Evolutionary conservation across 1,140 invertebrate species (phyloP), one percentile per base, ranked within the genome.

Genomic region (Brachionus angularis): DNA sequence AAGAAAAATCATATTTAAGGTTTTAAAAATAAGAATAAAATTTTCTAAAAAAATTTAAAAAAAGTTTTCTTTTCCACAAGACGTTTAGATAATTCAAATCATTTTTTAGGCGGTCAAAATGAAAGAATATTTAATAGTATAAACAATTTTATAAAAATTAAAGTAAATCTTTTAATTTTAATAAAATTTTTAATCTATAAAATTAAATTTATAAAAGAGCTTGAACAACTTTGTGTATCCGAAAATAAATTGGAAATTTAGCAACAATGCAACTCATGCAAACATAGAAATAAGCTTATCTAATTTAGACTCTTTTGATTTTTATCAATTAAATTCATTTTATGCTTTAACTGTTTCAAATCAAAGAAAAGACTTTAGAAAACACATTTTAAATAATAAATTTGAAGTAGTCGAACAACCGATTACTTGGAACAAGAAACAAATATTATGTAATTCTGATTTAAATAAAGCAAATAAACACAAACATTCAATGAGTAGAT

Each of bases 131-230:
- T 46, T 29, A 31, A 27, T 0, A 47, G 44, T 16, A 46, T 64
- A 42, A 64, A 64, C 39, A 64, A 64, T 18, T 64, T 46, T 64
- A n/a, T 64, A 25, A 42, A 7, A 10, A 5, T 64, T 5, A 55
- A 18, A 18, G 52, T 55, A 55, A 36, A 21, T 18, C 1, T 10
- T 10, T 16, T 34, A 10, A 12, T 7, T 55, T 36, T 31, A 5
- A 33, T 16, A 33, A 3, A 36, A 34, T 3, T 5, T 18, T 16
- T 16, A 18, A n/a, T 47, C 7, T 16, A 33, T 33, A 31, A 16
- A 16, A 7, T 33, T 34, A 1, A 29, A 5, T 55, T 52, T 31
- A 31, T 23, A 55, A 31, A 27, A 55, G 31, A n/a, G 34, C 3
- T n/a, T 29, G 12, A 64, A n/a, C 18, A 36, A 64, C 7, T 25